Evolutionary conservation across 2,797 vertebrate genomes (phyloP).

Genomic region (Squalus acanthias): DNA sequence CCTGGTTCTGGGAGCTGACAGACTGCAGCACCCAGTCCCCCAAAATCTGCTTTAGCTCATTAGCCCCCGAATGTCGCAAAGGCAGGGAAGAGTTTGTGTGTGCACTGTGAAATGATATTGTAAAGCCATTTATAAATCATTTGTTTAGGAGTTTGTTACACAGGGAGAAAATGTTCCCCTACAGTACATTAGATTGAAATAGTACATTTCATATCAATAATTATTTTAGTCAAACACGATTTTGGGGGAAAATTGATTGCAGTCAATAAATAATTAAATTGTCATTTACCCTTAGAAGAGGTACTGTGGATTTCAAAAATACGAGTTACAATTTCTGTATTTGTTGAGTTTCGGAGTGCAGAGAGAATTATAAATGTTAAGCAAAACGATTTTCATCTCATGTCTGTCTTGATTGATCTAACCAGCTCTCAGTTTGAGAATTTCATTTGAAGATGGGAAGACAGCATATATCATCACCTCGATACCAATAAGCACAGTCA

Average conservation of each 20-base stretch:
- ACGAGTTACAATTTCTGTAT: not conserved
- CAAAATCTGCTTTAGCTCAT: no score
- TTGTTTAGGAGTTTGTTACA: not conserved
- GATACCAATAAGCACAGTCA: not conserved
- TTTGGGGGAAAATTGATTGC: not conserved
- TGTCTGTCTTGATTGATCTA: not conserved
- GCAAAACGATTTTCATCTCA: not conserved
- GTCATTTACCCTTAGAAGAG: not conserved
- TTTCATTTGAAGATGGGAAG: not conserved
- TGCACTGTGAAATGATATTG: not conserved
- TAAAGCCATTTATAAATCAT: not conserved
- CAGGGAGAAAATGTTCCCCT: not conserved
- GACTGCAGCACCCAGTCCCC: not conserved
- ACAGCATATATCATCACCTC: not conserved
- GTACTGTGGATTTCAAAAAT: not conserved
- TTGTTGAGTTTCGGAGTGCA: not conserved
- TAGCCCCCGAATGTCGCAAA: not conserved
- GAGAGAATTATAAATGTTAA: not conserved
- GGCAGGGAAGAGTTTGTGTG: not conserved
- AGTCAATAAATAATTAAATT: not conserved
- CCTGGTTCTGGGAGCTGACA: not conserved
- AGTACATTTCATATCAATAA: not conserved
- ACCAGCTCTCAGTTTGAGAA: not conserved
- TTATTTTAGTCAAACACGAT: not conserved
- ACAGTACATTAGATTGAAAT: not conserved